A percentile compares a stretch with the other conserved stretches of the same genome.
Conservation (phyloP, 2,888 invertebrate genomes). For the Chironomus tentans region DNA sequence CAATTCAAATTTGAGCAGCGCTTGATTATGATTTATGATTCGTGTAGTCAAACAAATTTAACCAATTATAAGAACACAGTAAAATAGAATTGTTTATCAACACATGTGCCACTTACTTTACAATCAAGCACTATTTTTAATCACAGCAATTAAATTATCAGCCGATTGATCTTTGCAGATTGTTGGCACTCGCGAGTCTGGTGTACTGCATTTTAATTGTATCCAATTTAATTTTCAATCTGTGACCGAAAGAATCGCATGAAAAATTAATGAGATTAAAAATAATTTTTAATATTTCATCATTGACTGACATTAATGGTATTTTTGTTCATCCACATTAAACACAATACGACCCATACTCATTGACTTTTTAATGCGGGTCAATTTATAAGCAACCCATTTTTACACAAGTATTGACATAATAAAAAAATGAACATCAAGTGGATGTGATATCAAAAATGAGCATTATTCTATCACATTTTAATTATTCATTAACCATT, state of each 20-base stretch:
- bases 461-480: neutral
- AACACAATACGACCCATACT: neutral
- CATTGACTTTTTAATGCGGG: neutral
- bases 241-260: neutral
- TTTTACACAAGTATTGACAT: neutral
- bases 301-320: too few relatives aligned
- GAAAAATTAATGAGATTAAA: neutral
- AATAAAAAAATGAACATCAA: neutral
- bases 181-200: neutral
- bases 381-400: neutral
- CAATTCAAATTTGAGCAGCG: neutral
- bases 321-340: neutral
- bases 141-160: neutral
- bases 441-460: too few relatives aligned
- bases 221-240: neutral
- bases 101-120: too few relatives aligned
- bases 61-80: neutral
- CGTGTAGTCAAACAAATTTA: neutral
- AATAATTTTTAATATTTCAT: too few relatives aligned
- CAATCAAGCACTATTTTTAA: neutral
- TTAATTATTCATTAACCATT: constrained; percentile 9
- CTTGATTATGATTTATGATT: neutral
- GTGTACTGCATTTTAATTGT: neutral
- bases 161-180: neutral
- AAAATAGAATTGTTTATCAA: neutral